phyloP scores from a whole-genome alignment of 2,113 vertebrate species.

The zebrafish (Danio rerio) region DNA sequence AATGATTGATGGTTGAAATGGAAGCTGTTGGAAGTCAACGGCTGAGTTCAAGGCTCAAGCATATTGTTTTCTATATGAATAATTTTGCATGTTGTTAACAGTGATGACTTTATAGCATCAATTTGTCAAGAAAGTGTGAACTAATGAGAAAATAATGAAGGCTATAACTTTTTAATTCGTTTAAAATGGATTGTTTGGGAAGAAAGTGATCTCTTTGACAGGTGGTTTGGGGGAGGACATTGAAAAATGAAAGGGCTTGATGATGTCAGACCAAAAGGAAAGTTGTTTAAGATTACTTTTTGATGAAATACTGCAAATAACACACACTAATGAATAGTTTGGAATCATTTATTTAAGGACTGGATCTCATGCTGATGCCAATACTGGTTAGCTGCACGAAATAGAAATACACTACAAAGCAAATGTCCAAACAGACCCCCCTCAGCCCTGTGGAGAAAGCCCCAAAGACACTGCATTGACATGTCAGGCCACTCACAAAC shows the following conservation, averaged over 20 bases:
- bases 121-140: neutral
- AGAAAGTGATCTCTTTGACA: neutral
- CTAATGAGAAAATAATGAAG: neutral
- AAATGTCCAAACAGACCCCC: neutral
- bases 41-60: neutral
- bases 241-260: neutral
- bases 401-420: neutral
- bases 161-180: neutral
- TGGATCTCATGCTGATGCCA: neutral
- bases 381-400: neutral
- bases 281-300: slow-evolving; percentile 1
- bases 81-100: neutral
- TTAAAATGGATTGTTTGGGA: neutral
- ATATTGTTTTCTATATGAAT: neutral
- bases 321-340: neutral
- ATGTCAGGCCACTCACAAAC: neutral
- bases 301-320: neutral
- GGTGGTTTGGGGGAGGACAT: neutral
- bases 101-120: neutral
- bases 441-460: neutral
- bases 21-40: too few relatives aligned
- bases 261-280: neutral
- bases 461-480: neutral
- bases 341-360: neutral
- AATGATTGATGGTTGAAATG: neutral